Evolutionary conservation across 1,140 invertebrate species (phyloP), one percentile per base, ranked within the genome.

Genomic region (Drosophila leontia): DNA sequence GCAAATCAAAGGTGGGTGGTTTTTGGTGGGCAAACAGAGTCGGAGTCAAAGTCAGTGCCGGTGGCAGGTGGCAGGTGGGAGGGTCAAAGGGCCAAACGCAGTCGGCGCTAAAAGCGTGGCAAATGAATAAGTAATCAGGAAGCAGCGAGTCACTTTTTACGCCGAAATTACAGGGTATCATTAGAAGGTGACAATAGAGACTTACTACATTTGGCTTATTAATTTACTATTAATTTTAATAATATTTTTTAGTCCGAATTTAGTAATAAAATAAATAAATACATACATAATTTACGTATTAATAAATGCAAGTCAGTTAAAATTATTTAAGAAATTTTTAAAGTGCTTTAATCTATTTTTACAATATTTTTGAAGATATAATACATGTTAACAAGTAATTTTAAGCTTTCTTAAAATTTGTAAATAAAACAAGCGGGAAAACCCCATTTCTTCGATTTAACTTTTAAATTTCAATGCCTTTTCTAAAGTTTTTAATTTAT

Each of bases 91-190:
- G 68, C 68, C 55, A 48, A 32, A 59, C 61, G 23, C 60, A 80
- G 79, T 74, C 75, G 82, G 80, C 77, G 77, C 78, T 87, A 87
- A 87, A 87, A 87, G 83, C 83, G 83, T 83, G 72, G 80, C 84
- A 75, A 87, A 80, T 87, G 83, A 80, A 87, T 87, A 88, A 78
- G 69, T 87, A 88, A 87, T 86, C 75, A 83, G 80, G 59, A 78
- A 77, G 68, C 58, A 75, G 67, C 79, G 55, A 71, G 61, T 81
- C 78, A 48, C 26, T 63, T 81, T 65, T 76, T 76, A 60, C 29
- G 41, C 13, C 41, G 11, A 9, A 15, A 48, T 78, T 69, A 15
- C 45, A 68, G 63, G 63, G 63, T 51, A 67, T 76, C 8, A 12
- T 17, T 13, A 4, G 3, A 7, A 1, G 29, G 15, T 37, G 19